Conservation (phyloP, 2,113 vertebrate species). For the Mustela lutreola region DNA sequence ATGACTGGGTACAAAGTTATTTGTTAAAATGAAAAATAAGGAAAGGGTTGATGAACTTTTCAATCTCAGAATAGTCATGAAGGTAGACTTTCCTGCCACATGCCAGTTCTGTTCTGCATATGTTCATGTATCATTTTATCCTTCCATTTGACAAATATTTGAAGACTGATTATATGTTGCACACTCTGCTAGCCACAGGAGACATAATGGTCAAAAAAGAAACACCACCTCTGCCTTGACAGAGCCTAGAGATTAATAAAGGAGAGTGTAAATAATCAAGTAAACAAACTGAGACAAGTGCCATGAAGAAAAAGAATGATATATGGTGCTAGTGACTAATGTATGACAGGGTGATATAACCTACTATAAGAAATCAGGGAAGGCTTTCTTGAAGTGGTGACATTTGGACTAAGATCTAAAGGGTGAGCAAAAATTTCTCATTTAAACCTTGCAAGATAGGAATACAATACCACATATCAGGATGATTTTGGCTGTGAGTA, state of each 20-base stretch:
- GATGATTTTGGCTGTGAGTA: background rate
- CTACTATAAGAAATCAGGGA: background rate
- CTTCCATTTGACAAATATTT: background rate
- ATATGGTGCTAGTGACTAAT: background rate
- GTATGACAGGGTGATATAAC: background rate
- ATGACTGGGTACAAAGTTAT: slow-evolving; percentile 45
- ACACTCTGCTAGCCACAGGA: background rate
- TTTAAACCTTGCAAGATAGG: background rate
- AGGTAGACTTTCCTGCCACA: slow-evolving; percentile 3
- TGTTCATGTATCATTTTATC: background rate
- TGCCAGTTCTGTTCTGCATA: background rate
- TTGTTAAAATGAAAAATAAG: slow-evolving; percentile 68
- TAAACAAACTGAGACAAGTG: background rate
- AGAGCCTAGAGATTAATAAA: background rate
- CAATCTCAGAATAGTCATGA: slow-evolving; percentile 24
- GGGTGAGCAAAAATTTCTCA: background rate
- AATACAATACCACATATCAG: background rate
- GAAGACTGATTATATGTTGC: background rate
- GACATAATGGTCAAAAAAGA: background rate
- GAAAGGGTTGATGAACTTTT: slow-evolving; percentile 48
- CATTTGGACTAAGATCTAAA: background rate
- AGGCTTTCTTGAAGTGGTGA: background rate
- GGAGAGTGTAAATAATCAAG: background rate
- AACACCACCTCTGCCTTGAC: background rate
- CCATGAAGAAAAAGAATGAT: background rate